Evolutionary conservation across 2,113 vertebrate genomes (phyloP).

Genomic region (Onychorhynchus coronatus): DNA sequence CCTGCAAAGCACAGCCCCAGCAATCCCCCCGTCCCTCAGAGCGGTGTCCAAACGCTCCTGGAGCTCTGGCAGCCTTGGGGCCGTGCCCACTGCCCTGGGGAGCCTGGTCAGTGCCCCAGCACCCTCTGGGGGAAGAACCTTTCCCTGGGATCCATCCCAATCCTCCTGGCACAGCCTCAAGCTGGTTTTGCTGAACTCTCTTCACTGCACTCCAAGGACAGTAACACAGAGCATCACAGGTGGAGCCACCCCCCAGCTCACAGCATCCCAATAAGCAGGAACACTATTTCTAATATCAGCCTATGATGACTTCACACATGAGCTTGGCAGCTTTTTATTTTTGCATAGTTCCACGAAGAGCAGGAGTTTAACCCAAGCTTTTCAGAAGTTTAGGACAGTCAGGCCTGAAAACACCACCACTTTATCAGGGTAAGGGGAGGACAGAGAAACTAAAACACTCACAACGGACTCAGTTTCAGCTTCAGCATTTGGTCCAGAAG

Average conservation of each 20-base stretch:
- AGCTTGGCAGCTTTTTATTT: background rate
- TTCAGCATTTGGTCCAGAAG: background rate
- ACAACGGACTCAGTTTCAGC: background rate
- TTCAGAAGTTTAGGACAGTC: background rate
- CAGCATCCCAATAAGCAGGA: background rate
- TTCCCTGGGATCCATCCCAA: background rate
- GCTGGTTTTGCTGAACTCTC: background rate
- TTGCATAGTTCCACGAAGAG: background rate
- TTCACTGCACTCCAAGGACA: background rate
- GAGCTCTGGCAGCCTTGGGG: background rate
- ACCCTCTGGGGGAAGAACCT: background rate
- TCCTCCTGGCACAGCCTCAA: background rate
- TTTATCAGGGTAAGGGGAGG: background rate
- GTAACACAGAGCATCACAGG: background rate
- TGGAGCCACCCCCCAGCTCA: background rate
- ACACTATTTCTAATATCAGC: background rate
- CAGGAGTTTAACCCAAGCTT: background rate
- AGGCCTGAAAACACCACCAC: background rate
- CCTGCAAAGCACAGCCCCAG: background rate
- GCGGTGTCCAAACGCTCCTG: fast-evolving
- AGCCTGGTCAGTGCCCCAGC: background rate
- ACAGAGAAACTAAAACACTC: background rate
- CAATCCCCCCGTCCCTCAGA: background rate
- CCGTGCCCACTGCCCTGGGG: background rate
- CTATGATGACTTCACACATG: background rate